Evolutionary conservation across 2,888 invertebrate genomes (phyloP).

Genomic region (Archips crataeganus): DNA sequence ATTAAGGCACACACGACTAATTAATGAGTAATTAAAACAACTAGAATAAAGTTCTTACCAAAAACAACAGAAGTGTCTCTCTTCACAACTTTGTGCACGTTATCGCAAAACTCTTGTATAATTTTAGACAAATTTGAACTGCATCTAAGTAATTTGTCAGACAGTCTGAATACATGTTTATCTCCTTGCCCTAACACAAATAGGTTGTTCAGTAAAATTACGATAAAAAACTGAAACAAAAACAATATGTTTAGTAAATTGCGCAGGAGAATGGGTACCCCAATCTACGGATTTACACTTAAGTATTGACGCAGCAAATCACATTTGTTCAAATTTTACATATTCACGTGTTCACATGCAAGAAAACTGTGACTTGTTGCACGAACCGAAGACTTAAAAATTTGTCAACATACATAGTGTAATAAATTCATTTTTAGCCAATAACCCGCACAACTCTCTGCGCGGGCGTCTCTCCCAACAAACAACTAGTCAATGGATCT

Average conservation of each 20-base stretch:
- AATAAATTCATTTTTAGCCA: constrained; percentile 61
- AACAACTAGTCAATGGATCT: constrained; percentile 72
- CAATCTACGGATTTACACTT: constrained; percentile 17
- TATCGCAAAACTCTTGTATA: constrained; percentile 72
- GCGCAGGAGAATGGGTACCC: not conserved
- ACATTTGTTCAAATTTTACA: not conserved
- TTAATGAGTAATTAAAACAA: not conserved
- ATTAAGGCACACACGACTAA: no score
- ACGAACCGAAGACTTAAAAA: not conserved
- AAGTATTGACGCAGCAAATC: not conserved
- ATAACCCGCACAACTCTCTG: constrained; percentile 52
- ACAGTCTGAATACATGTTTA: constrained; percentile 59
- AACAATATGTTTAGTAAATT: not conserved
- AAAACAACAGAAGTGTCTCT: constrained; percentile 72
- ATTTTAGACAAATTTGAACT: constrained; percentile 69
- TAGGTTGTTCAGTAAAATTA: constrained; percentile 55
- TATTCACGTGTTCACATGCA: not conserved
- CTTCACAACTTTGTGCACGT: constrained; percentile 71
- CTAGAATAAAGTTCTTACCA: constrained; percentile 56
- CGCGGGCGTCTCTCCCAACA: constrained; percentile 61
- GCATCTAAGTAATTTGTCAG: constrained; percentile 67
- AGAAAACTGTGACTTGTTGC: not conserved
- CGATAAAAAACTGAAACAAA: constrained; percentile 65
- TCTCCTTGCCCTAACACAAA: constrained; percentile 50
- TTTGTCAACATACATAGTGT: constrained; percentile 62